Evolutionary conservation across 2,888 invertebrate genomes (phyloP), one percentile per base, ranked within the genome.

Genomic region (Tridacna gigas): DNA sequence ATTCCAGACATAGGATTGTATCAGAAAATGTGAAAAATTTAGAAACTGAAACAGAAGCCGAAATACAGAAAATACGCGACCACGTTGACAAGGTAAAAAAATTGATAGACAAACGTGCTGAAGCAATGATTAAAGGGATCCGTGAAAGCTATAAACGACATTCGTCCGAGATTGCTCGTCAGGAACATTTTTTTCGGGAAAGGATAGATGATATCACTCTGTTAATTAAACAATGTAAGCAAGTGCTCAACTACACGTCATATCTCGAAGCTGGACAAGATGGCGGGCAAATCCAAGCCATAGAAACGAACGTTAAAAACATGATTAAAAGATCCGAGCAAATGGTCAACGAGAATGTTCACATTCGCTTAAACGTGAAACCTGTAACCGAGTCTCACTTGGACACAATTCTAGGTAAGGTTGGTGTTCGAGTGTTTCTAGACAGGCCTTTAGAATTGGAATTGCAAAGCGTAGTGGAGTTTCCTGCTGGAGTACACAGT

Each of bases 391-490:
- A 87, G 5, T 60, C 75, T 12, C 65, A 45, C 37, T 37, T 83
- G 13, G 87, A 87, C n/a, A 73, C 25, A 20, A 67, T 83, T 11
- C 74, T 77, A 22, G 87, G 87, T 20, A 83, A 75, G 22, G 78
- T 85, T 51, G 87, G 87, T 20, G 84, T 84, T 0, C 76, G 87
- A 4, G 87, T 87, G 12, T 87, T 85, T 45, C 63, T 87, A 11
- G 84, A 69, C 15, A 51, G 73, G n/a, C 83, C 85, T 20, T 60
- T 87, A 25, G 66, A 78, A 22, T 48, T 78, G 26, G 69, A 63
- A 20, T 51, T 84, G 25, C 66, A 26, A n/a, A 77, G 71, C 22
- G 69, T 77, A 1, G 63, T 83, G 28, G 79, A 83, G 56, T 85
- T 83, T 48, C 76, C 80, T 7, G 84, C 79, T n/a, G 84, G 83